Evolutionary conservation across 2,797 vertebrate genomes (phyloP).

Genomic region (Psittacula derbiana): DNA sequence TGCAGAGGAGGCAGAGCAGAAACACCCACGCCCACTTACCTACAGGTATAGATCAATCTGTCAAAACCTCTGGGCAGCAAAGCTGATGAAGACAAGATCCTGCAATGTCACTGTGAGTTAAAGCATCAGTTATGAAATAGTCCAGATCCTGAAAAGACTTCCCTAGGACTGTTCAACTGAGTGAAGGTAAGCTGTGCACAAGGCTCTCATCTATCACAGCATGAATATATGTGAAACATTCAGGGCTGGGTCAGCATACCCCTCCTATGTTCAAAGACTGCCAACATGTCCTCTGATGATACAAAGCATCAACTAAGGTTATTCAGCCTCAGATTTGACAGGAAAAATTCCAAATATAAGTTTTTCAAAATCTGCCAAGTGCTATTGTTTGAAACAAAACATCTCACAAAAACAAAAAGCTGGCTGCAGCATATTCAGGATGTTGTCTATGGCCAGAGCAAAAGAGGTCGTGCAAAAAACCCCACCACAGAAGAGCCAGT

Average conservation of each 20-base stretch:
- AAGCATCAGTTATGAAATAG: background rate
- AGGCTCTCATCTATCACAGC: background rate
- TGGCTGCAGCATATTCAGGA: background rate
- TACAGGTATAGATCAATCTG: rapidly evolving
- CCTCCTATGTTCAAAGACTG: background rate
- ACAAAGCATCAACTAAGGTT: background rate
- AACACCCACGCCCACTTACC: background rate
- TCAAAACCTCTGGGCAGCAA: background rate
- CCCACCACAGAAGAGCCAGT: background rate
- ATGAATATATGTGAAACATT: background rate
- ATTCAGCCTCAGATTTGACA: background rate
- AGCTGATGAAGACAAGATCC: background rate
- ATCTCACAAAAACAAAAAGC: background rate
- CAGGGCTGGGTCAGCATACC: background rate
- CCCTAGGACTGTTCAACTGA: background rate
- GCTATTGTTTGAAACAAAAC: background rate
- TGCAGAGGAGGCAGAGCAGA: background rate
- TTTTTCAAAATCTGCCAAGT: background rate
- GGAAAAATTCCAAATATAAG: background rate
- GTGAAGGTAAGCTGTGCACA: background rate
- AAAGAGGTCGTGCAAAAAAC: background rate
- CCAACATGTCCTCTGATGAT: background rate
- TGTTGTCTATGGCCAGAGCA: background rate
- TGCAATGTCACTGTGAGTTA: background rate
- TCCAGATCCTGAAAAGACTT: background rate